Evolutionary conservation across 2,113 vertebrate species (phyloP).

Genomic region (Coptodon bakossiorum): DNA sequence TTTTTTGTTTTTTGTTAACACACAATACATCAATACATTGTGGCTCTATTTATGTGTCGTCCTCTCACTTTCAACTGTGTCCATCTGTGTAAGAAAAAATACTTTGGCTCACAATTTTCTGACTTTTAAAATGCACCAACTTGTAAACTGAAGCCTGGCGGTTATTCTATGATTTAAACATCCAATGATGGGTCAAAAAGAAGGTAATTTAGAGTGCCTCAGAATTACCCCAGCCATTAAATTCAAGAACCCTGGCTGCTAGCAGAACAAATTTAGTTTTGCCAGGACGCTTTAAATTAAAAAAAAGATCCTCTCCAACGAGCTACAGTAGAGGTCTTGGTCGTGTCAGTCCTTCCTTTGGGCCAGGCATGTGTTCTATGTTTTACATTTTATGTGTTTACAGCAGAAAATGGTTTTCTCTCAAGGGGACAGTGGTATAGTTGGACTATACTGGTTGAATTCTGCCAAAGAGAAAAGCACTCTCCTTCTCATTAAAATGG

Average conservation of each 20-base stretch:
- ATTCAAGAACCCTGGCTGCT: slow-evolving; percentile 18
- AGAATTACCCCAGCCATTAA: slow-evolving; percentile 27
- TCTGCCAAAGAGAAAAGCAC: slow-evolving; percentile 8
- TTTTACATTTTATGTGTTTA: not conserved
- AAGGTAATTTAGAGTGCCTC: slow-evolving; percentile 49
- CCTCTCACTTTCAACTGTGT: not conserved
- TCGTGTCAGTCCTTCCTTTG: slow-evolving; percentile 8
- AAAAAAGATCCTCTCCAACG: not conserved
- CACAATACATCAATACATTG: not conserved
- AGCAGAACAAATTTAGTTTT: slow-evolving; percentile 4
- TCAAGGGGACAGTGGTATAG: not conserved
- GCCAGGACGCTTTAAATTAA: not conserved
- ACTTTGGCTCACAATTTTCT: not conserved
- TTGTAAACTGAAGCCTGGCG: slow-evolving; percentile 32
- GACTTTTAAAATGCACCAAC: slow-evolving; percentile 1
- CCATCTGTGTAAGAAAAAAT: slow-evolving; percentile 15
- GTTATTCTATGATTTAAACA: slow-evolving; percentile 55
- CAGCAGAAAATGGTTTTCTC: not conserved
- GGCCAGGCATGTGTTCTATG: not conserved
- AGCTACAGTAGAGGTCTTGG: not conserved
- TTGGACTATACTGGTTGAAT: not conserved
- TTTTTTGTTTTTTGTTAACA: not conserved
- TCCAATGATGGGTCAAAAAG: slow-evolving; percentile 35
- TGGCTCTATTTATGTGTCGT: not conserved
- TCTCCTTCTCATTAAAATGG: slow-evolving; percentile 42